A percentile compares a stretch with the other conserved stretches of the same genome.
Evolutionary conservation across 1,140 invertebrate species (phyloP).

Genomic region (Rhagoletis pomonella): DNA sequence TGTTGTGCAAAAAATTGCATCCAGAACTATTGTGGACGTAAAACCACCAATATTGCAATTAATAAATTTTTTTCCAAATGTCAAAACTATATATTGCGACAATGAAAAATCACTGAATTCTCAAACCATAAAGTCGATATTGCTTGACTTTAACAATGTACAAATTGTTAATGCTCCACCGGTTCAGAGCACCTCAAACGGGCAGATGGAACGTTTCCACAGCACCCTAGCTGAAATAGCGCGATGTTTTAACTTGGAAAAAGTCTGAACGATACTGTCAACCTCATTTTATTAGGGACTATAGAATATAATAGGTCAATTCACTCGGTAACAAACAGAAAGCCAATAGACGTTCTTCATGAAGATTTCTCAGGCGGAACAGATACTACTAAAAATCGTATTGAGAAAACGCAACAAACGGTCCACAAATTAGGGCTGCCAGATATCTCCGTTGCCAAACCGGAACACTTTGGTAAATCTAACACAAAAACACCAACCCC

Average conservation of each 20-base stretch:
- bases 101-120: slow-evolving; percentile 42
- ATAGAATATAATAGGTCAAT: slow-evolving; percentile 38
- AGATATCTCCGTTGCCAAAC: too few species aligned
- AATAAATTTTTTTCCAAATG: slow-evolving; percentile 16
- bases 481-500: too few species aligned
- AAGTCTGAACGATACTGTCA: not conserved
- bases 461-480: too few species aligned
- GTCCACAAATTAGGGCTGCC: too few species aligned
- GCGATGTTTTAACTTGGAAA: not conserved
- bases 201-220: slow-evolving; percentile 31
- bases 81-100: slow-evolving; percentile 5
- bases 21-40: not conserved
- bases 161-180: not conserved
- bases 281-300: not conserved
- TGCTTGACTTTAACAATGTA: not conserved
- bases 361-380: not conserved
- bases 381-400: not conserved
- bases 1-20: not conserved
- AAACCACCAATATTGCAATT: slow-evolving; percentile 15
- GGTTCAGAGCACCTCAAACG: slow-evolving; percentile 35
- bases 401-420: not conserved
- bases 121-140: slow-evolving; percentile 26
- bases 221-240: slow-evolving; percentile 31
- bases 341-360: slow-evolving; percentile 27
- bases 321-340: slow-evolving; percentile 18